These are phyloP conservation scores for Seriola dumerili DNA, from an alignment of 2,113 vertebrate genomes.

Conservation along the genomic window DNA sequence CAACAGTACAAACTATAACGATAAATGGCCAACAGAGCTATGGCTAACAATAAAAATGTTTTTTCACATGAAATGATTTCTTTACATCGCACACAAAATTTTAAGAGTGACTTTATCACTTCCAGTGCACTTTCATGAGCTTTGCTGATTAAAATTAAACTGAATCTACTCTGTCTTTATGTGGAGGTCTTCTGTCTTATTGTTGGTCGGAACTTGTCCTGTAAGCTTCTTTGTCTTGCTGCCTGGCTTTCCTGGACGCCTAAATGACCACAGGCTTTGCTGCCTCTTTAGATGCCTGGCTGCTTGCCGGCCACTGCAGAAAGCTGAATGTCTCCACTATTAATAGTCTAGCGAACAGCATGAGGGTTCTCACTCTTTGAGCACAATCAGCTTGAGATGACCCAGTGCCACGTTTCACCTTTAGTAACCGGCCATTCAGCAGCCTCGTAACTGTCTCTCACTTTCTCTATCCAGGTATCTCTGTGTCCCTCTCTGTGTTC, in stretches of 20 bases:
- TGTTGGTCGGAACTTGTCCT: conserved; percentile 11
- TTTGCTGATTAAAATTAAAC: not conserved
- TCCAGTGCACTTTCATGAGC: not conserved
- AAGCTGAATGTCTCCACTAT: conserved; percentile 62
- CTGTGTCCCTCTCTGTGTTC: not conserved
- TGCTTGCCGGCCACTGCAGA: conserved; percentile 45
- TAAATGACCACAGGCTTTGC: conserved; percentile 33
- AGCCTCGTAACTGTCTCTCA: not conserved
- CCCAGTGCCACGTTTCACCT: conserved; percentile 54
- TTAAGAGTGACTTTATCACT: not conserved
- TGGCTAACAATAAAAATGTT: too few species aligned
- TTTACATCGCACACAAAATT: not conserved
- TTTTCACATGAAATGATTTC: too few species aligned
- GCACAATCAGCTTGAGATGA: conserved; percentile 58
- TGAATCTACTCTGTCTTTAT: not conserved
- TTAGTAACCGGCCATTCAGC: conserved; percentile 28
- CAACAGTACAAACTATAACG: not conserved
- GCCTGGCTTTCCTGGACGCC: conserved; percentile 29
- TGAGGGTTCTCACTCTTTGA: conserved; percentile 58
- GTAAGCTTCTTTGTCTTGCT: conserved; percentile 11
- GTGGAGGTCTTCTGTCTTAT: not conserved
- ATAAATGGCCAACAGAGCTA: not conserved
- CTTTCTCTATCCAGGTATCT: conserved; percentile 6
- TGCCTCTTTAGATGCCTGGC: conserved; percentile 40
- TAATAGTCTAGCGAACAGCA: conserved; percentile 67